A percentile compares a stretch with the other conserved stretches of the same genome.
phyloP scores from a whole-genome alignment of 2,888 invertebrate genomes.

The Nomada flava region DNA sequence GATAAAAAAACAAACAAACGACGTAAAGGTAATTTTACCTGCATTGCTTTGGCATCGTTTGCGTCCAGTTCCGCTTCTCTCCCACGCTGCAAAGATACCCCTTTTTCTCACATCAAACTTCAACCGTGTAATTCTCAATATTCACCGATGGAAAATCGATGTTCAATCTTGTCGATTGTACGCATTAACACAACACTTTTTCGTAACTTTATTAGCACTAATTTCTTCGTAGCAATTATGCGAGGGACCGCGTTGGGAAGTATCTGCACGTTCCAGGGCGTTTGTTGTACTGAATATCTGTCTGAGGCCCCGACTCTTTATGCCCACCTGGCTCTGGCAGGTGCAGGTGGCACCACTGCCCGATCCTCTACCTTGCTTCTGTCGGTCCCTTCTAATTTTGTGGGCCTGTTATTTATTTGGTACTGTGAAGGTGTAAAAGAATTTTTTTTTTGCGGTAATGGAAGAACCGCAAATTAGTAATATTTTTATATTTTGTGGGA shows the following conservation, averaged over 20 bases:
- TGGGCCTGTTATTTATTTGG: not conserved
- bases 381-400: conserved; percentile 24
- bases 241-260: conserved; percentile 39
- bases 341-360: conserved; percentile 70
- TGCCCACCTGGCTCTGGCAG: conserved; percentile 70
- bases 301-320: conserved; percentile 69
- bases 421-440: not conserved
- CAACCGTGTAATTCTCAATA: conserved; percentile 37
- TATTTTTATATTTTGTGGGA: not conserved
- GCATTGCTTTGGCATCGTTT: conserved; percentile 71
- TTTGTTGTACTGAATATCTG: conserved; percentile 70
- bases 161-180: not conserved
- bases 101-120: conserved; percentile 45
- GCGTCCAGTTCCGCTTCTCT: conserved; percentile 66
- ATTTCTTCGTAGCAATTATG: conserved; percentile 29
- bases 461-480: not conserved
- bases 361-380: conserved; percentile 28
- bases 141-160: conserved; percentile 25
- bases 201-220: conserved; percentile 35
- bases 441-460: not conserved
- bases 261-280: conserved; percentile 55
- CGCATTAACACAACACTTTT: conserved; percentile 40
- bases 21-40: conserved; percentile 61
- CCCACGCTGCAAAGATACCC: conserved; percentile 49
- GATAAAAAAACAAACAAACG: not conserved